A percentile compares a stretch with the other conserved stretches of the same genome.
Evolutionary conservation across 2,888 invertebrate species (phyloP).

Genomic region (Apomyelois bistriatella): DNA sequence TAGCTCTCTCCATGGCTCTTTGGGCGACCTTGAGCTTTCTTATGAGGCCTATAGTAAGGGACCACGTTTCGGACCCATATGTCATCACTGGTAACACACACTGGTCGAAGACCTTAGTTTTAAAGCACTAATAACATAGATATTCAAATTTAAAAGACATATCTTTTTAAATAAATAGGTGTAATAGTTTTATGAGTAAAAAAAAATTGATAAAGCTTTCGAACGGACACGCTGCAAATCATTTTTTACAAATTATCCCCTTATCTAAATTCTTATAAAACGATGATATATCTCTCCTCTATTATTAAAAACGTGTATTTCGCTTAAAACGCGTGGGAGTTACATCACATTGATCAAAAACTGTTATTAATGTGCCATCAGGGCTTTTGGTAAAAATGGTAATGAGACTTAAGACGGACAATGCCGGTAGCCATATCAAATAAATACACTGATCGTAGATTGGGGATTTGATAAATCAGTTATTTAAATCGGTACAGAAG

Average conservation of each 20-base stretch:
- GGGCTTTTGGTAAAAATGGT: slow-evolving; percentile 47
- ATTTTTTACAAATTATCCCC: slow-evolving; percentile 22
- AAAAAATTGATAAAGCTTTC: background rate
- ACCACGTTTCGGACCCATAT: too few species aligned
- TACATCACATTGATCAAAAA: slow-evolving; percentile 44
- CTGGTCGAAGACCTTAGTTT: too few species aligned
- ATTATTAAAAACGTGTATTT: slow-evolving; percentile 8
- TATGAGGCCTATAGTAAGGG: too few species aligned
- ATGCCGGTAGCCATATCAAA: slow-evolving; percentile 52
- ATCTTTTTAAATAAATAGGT: background rate
- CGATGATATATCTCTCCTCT: slow-evolving; percentile 2
- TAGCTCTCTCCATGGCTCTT: too few species aligned
- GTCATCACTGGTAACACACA: too few species aligned
- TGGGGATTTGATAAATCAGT: slow-evolving; percentile 63
- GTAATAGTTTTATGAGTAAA: background rate
- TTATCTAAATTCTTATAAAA: slow-evolving; percentile 17
- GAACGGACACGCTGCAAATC: slow-evolving; percentile 13
- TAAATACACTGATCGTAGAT: slow-evolving; percentile 59
- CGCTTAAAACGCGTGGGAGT: slow-evolving; percentile 40
- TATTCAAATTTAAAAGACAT: background rate
- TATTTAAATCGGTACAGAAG: slow-evolving; percentile 59
- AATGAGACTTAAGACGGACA: slow-evolving; percentile 46
- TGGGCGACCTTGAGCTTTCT: too few species aligned
- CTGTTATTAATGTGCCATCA: slow-evolving; percentile 54
- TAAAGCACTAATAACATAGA: background rate